Base-by-base conservation (phyloP, 2,888 invertebrate genomes). In the Caenorhabditis plicata region DNA sequence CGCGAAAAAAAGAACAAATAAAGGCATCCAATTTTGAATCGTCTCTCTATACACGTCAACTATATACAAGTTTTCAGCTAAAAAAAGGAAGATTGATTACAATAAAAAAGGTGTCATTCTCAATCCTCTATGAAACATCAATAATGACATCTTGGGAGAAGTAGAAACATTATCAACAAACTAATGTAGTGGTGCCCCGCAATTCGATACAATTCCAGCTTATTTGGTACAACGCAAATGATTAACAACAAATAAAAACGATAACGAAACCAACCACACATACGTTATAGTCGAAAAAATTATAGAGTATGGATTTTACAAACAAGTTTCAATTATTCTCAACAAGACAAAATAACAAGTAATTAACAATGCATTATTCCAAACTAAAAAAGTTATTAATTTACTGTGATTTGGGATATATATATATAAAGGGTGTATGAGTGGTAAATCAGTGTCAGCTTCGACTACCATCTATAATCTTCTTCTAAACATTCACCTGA, bases 401-500 rank as follows among this genome's bases (percentile, higher is more conserved):
- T n/a, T n/a, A n/a, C n/a, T n/a, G n/a, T n/a, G n/a, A n/a, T n/a
- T n/a, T n/a, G n/a, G n/a, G n/a, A n/a, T 50, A 50, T 32, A 51
- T 51, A 51, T 39, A 51, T 43, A 22, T 11, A 17, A 22, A 39
- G 41, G 17, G 41, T 11, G 41, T 15, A 19, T 4, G 41, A 27
- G 15, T 15, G 20, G n/a, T n/a, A n/a, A n/a, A 17, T 19, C 19
- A 22, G 17, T 19, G 7, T 36, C 27, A 22, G 41, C 5, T 33
- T n/a, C n/a, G n/a, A 5, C 5, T 9, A 9, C 5, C 17, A 26
- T 26, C 26, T 22, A 31, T 20, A 22, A 32, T 11, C 23, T 25
- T 31, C 26, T 40, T 46, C 40, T 47, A 56, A 43, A 56, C 56
- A 38, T 56, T 46, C 26, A 56, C 56, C 33, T 56, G 40, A 39